These are phyloP conservation scores for Setophaga petechia DNA, from an alignment of 2,113 vertebrate species.

Conservation along the genomic window DNA sequence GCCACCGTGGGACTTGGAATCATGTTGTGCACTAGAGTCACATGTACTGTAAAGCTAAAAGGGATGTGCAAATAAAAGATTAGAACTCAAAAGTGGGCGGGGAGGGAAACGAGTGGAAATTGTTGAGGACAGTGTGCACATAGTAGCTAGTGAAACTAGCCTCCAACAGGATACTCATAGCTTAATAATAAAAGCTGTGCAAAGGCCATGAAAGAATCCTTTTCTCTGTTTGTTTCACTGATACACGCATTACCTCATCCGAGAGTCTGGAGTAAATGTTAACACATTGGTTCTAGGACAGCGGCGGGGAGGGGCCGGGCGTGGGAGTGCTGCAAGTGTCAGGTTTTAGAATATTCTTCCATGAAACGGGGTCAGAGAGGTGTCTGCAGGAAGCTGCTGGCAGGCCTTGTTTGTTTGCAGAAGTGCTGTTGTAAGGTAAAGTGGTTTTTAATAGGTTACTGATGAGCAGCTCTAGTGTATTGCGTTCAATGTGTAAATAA, in stretches of 20 bases:
- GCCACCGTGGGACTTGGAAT: constrained; percentile 84
- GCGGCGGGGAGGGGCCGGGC: constrained; percentile 27
- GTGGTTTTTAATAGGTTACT: constrained; percentile 58
- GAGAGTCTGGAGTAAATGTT: constrained; percentile 69
- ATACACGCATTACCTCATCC: constrained; percentile 85
- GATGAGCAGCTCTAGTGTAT: constrained; percentile 39
- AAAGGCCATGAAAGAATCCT: constrained; percentile 80
- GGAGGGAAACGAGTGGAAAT: constrained; percentile 77
- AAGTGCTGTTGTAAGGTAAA: constrained; percentile 61
- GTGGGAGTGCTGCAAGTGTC: constrained; percentile 7
- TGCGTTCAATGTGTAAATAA: constrained; percentile 78
- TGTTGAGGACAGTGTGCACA: constrained; percentile 78
- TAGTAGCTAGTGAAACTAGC: constrained; percentile 82
- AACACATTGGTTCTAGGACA: constrained; percentile 51
- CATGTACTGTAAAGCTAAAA: constrained; percentile 98
- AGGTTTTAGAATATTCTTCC: constrained; percentile 54
- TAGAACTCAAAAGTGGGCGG: constrained; percentile 69
- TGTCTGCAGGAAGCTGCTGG: constrained; percentile 50
- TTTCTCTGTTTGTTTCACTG: constrained; percentile 79
- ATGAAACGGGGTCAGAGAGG: background rate
- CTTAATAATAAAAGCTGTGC: constrained; percentile 83
- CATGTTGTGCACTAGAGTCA: constrained; percentile 96
- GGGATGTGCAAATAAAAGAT: constrained; percentile 89
- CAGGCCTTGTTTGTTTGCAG: constrained; percentile 17
- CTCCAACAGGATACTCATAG: constrained; percentile 78